Evolutionary conservation across 2,888 invertebrate species (phyloP), one percentile per base, ranked within the genome.

Genomic region (Anticlea derivata): DNA sequence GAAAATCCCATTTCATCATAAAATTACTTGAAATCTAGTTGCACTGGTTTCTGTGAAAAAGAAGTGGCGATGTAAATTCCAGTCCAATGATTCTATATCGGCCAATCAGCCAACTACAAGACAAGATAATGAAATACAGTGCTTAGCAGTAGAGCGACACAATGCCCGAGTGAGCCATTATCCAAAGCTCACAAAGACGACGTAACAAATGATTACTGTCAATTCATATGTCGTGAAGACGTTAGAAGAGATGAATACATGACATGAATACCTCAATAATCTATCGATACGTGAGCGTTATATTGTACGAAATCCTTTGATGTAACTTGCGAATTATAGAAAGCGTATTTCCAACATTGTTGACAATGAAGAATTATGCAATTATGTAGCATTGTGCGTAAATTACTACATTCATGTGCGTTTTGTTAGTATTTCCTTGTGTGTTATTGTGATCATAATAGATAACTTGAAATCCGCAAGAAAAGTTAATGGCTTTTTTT

Each of bases 351-450:
- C 72, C 70, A 70, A 70, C 67, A 72, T 69, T 73, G 78, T 78
- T 78, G 81, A 81, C 79, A 78, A 79, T 75, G 67, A 68, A 56
- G 58, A 56, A 66, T 83, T 84, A 80, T 78, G 74, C 75, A 83
- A 86, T 82, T 78, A 69, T 63, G 55, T 65, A 50, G 65, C 62
- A 78, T 83, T 81, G 80, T 82, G 68, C 55, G 70, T 73, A 66
- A 66, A 71, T 67, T 64, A 62, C 62, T 60, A 56, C 65, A 68
- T 70, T 73, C 62, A 63, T 58, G 52, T 64, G 48, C 56, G 60
- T 59, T 57, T 60, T 61, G 60, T 61, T 58, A 60, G 54, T 60
- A 43, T 52, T 52, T 49, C 53, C 53, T 48, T 34, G 46, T 37
- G 34, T 34, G 2, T n/a, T 35, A 34, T 41, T 50, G 37, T 50